Evolutionary conservation across 2,888 invertebrate genomes (phyloP).

Genomic region (Napeogenes sylphis): DNA sequence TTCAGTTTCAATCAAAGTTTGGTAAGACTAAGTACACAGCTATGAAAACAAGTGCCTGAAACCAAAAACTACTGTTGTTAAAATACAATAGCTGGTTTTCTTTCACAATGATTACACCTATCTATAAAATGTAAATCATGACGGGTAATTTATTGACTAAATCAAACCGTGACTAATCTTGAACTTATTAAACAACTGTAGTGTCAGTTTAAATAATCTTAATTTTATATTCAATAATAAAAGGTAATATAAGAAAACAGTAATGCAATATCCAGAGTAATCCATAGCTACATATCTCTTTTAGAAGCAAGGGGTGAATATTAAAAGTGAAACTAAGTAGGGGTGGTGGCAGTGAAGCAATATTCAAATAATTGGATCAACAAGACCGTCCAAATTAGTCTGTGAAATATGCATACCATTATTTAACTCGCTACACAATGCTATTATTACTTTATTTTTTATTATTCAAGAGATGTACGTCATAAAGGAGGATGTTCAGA

Average conservation of each 20-base stretch:
- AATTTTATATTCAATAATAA: too few relatives aligned
- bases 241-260: too few relatives aligned
- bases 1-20: conserved; percentile 34
- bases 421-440: conserved; percentile 35
- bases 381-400: conserved; percentile 57
- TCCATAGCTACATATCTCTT: too few relatives aligned
- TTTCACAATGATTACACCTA: not conserved
- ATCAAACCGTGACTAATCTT: too few relatives aligned
- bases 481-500: conserved; percentile 1
- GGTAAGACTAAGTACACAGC: conserved; percentile 14
- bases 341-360: conserved; percentile 38
- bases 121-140: not conserved
- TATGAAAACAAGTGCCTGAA: conserved; percentile 21
- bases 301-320: conserved; percentile 43
- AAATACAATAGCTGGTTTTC: conserved; percentile 1
- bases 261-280: too few relatives aligned
- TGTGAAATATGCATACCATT: conserved; percentile 64
- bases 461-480: conserved; percentile 31
- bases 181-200: too few relatives aligned
- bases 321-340: conserved; percentile 42
- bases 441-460: conserved; percentile 29
- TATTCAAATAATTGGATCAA: conserved; percentile 60
- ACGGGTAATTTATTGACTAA: too few relatives aligned
- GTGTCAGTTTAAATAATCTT: too few relatives aligned
- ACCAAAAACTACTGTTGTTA: conserved; percentile 14